Evolutionary conservation across 37 sponge, comb jelly and placozoan genomes (phyloP).

Genomic region (Petrosia ficiformis): DNA sequence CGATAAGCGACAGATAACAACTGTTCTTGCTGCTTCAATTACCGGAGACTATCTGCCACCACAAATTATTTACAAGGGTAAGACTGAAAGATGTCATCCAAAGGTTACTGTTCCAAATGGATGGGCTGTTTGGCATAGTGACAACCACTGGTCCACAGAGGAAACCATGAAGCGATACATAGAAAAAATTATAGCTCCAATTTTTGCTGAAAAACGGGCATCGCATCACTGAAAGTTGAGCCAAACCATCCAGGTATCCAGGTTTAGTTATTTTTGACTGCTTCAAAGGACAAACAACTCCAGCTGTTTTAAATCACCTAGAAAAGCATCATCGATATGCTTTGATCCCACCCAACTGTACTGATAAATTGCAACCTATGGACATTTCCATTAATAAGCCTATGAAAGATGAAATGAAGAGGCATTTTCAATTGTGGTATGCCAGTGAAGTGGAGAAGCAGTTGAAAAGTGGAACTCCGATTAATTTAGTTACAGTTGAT

Average conservation of each 20-base stretch:
- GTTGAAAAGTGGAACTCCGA: background rate
- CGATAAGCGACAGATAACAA: constrained; percentile 7
- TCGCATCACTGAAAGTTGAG: background rate
- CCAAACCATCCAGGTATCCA: background rate
- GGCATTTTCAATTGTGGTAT: constrained; percentile 11
- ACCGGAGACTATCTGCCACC: constrained; percentile 1
- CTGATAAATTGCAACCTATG: constrained; percentile 24
- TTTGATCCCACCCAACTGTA: constrained; percentile 16
- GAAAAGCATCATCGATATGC: background rate
- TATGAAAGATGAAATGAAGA: constrained; percentile 8
- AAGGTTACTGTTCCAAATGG: background rate
- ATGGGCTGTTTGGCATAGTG: background rate
- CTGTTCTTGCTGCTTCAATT: background rate
- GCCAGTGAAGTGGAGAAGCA: constrained; percentile 6
- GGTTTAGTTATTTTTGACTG: constrained; percentile 12
- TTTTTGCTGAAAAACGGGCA: background rate
- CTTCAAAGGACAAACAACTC: constrained; percentile 10
- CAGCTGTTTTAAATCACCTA: background rate
- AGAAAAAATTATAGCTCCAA: background rate
- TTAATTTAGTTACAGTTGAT: constrained; percentile 7
- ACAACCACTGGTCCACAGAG: constrained; percentile 18
- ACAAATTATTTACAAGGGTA: too few relatives aligned
- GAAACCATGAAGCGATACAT: constrained; percentile 13
- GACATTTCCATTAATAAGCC: constrained; percentile 19
- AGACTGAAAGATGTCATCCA: background rate